Base-by-base conservation (phyloP, 2,797 vertebrate genomes). In the Tangara arthus region DNA sequence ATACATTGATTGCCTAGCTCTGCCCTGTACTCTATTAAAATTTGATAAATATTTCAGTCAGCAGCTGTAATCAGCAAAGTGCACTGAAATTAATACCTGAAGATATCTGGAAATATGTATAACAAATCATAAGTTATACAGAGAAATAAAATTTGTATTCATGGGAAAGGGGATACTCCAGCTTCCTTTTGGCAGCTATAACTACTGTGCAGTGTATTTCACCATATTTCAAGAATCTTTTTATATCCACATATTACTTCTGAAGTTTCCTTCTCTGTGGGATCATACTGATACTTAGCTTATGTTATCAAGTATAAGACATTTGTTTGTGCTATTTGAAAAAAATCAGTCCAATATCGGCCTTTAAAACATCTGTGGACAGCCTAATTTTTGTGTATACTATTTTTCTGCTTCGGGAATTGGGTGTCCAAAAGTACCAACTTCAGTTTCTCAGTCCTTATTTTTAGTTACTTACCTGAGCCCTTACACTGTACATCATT, bases 21-120 rank as follows among this genome's bases (percentile, higher is more conserved):
- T 93, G 49, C 37, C 41, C 34, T 65, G 24, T 35, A 77, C 49
- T 87, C 60, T 75, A 70, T 77, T 87, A 89, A 91, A 96, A 87
- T 80, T 68, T 93, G 82, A 92, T 61, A 91, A 91, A 85, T 89
- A 89, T 87, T 94, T 93, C 71, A 89, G 84, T 52, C 70, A 90
- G 81, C 84, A 89, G 49, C 27, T 85, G 71, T 57, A 95, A 93
- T 95, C 78, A 95, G 64, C 75, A 89, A 94, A 95, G 82, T 95
- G 84, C 71, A 53, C 27, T 49, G 37, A 91, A 92, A 92, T 92
- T 89, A 93, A 85, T 80, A 82, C 69, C 50, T 64, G 44, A 42
- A 89, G 64, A 70, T 82, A 64, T 34, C 63, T 69, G 23, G 50
- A 56, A 63, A 56, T 77, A 46, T 12, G 11, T 52, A 17, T 52